Percentiles rank a stretch among this genome's conserved stretches.
These are phyloP conservation scores for Corydoras maculifer DNA, from an alignment of 2,113 vertebrate species.

Conservation along the genomic window DNA sequence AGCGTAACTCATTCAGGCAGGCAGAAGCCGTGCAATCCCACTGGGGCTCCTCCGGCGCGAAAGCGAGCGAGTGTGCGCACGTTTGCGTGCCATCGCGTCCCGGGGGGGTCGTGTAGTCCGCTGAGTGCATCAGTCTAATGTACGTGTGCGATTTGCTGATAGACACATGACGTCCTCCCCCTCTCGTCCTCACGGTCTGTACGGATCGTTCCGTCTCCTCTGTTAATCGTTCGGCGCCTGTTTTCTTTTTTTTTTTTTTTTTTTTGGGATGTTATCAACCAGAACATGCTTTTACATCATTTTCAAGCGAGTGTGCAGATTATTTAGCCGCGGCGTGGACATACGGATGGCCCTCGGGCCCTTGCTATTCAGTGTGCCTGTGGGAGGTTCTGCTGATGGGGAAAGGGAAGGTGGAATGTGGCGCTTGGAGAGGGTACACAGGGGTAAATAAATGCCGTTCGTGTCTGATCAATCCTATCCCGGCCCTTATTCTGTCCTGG, in stretches of 20 bases:
- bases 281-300: background rate
- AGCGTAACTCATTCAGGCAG: constrained; percentile 34
- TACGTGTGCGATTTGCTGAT: constrained; percentile 33
- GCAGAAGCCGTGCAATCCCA: constrained; percentile 31
- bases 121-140: constrained; percentile 33
- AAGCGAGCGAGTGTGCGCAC: background rate
- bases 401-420: too few species aligned
- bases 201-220: background rate
- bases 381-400: too few species aligned
- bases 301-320: too few species aligned
- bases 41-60: constrained; percentile 27
- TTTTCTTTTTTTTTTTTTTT: constrained; percentile 15
- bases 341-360: too few species aligned
- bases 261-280: too few species aligned
- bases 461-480: too few species aligned
- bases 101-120: constrained; percentile 21
- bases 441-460: too few species aligned
- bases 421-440: too few species aligned
- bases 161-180: constrained; percentile 15
- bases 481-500: too few species aligned
- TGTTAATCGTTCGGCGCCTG: background rate
- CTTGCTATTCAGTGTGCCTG: too few species aligned
- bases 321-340: too few species aligned
- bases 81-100: constrained; percentile 2
- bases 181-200: background rate